Conservation (phyloP, 2,113 vertebrate species). For the Oreochromis niloticus region DNA sequence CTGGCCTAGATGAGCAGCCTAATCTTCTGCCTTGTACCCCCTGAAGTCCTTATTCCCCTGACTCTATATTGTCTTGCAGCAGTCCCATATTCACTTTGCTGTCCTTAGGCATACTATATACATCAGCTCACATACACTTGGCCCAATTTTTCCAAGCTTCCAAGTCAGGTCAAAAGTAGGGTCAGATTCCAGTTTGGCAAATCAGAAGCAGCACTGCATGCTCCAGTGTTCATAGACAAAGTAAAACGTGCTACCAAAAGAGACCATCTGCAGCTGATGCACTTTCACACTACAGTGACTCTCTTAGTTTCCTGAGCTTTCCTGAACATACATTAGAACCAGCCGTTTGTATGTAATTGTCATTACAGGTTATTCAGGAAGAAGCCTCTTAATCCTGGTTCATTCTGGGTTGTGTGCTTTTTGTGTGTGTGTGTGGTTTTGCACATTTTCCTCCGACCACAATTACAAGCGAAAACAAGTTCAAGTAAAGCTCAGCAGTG, state of each 20-base stretch:
- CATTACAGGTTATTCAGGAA: slow-evolving; percentile 61
- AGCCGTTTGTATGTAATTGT: slow-evolving; percentile 44
- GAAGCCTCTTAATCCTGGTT: slow-evolving; percentile 55
- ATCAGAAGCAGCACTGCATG: slow-evolving; percentile 51
- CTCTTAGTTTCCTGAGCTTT: neutral
- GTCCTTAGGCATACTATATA: slow-evolving; percentile 53
- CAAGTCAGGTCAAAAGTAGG: slow-evolving; percentile 47
- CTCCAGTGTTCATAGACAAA: slow-evolving; percentile 64
- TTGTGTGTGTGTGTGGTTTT: neutral
- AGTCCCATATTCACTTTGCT: slow-evolving; percentile 41
- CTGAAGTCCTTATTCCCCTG: slow-evolving; percentile 5
- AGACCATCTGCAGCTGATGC: slow-evolving; percentile 53
- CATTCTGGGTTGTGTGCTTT: neutral
- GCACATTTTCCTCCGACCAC: slow-evolving; percentile 39
- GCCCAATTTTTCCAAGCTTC: slow-evolving; percentile 37
- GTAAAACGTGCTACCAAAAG: slow-evolving; percentile 19
- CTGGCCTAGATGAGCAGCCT: slow-evolving; percentile 73
- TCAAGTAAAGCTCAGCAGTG: slow-evolving; percentile 31
- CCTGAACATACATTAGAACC: slow-evolving; percentile 3
- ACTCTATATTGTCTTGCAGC: slow-evolving; percentile 58
- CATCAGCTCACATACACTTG: slow-evolving; percentile 34
- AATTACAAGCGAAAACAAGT: slow-evolving; percentile 58
- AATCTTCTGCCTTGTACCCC: slow-evolving; percentile 48
- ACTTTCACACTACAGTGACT: slow-evolving; percentile 33
- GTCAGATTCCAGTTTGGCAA: slow-evolving; percentile 38